Percentiles rank a stretch among this genome's conserved stretches.
Evolutionary conservation across 2,888 invertebrate genomes (phyloP).

Genomic region (Lucinisca nassula): DNA sequence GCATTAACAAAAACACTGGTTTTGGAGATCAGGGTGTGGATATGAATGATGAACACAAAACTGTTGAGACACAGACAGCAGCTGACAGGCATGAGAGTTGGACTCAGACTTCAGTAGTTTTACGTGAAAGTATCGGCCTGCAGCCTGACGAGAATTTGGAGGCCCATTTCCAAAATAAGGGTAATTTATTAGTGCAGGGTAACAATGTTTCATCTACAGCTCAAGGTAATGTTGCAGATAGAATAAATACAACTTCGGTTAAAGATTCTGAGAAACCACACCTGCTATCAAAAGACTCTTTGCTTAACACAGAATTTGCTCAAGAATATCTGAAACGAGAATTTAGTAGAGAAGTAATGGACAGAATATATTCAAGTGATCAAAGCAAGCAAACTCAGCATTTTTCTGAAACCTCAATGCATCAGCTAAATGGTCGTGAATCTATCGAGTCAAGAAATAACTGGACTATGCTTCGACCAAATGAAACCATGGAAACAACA

Average conservation of each 20-base stretch:
- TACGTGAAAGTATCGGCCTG: conserved; percentile 40
- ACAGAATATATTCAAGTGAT: conserved; percentile 48
- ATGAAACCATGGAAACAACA: background rate
- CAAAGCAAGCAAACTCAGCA: background rate
- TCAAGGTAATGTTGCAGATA: background rate
- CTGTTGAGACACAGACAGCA: conserved; percentile 39
- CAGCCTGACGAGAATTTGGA: conserved; percentile 14
- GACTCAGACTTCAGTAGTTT: conserved; percentile 64
- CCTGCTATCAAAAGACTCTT: conserved; percentile 72
- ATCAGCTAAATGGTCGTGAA: background rate
- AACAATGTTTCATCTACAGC: background rate
- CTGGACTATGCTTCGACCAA: background rate
- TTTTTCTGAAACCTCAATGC: background rate
- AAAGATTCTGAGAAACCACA: conserved; percentile 57
- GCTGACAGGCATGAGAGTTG: conserved; percentile 52
- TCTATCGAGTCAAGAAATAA: background rate
- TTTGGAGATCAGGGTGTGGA: background rate
- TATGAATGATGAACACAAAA: conserved; percentile 13
- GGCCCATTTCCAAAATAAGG: background rate
- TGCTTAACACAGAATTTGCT: conserved; percentile 77
- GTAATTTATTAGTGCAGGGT: background rate
- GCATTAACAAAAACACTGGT: background rate
- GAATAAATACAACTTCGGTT: background rate
- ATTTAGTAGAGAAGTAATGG: conserved; percentile 57
- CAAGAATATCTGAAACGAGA: conserved; percentile 73